Conservation (phyloP, 2,113 vertebrate species). For the Phrynosoma platyrhinos region DNA sequence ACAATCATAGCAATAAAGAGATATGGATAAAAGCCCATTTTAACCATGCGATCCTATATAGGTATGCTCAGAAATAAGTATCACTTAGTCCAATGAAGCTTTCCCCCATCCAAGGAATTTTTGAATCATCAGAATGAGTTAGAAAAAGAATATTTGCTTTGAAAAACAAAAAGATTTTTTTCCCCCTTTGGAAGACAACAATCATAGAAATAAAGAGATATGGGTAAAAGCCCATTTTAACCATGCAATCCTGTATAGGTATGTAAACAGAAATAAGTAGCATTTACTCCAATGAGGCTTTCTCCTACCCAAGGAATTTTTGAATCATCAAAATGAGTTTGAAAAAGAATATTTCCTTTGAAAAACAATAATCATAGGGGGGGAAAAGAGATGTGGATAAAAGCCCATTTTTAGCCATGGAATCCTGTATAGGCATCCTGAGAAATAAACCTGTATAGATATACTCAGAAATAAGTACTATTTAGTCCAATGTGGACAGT, state of each 20-base stretch:
- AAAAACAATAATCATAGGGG: neutral
- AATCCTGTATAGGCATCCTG: neutral
- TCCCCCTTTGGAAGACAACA: no score
- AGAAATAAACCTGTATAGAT: no score
- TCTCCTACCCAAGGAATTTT: neutral
- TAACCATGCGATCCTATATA: no score
- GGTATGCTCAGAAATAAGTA: no score
- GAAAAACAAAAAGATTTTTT: no score
- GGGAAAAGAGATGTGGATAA: neutral
- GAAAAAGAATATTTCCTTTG: no score
- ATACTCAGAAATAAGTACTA: neutral
- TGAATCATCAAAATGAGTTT: no score
- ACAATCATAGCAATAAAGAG: no score
- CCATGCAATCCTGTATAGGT: neutral
- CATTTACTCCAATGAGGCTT: neutral
- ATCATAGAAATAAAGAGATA: neutral
- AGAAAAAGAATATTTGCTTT: no score
- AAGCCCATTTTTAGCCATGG: constrained; percentile 15
- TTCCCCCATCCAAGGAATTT: neutral
- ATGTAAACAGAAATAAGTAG: neutral
- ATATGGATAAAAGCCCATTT: no score
- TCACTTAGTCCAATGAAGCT: neutral
- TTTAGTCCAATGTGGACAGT: neutral
- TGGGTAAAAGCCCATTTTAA: constrained; percentile 17
- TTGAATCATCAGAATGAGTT: no score